phyloP scores from a whole-genome alignment of 2,113 vertebrate species.

The Lethenteron reissneri region DNA sequence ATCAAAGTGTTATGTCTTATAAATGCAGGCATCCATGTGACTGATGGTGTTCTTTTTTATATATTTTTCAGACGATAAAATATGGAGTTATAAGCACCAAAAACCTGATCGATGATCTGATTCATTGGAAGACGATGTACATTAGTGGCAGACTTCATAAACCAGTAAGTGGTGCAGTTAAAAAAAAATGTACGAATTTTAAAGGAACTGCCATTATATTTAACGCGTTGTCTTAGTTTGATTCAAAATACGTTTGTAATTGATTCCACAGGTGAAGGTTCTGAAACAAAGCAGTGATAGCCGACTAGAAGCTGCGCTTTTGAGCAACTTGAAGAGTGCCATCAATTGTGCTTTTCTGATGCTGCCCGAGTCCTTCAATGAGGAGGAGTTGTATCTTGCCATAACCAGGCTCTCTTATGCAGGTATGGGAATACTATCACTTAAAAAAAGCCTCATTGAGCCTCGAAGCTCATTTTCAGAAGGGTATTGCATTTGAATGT shows the following conservation, averaged over 20 bases:
- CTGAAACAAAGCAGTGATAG: conserved; percentile 1
- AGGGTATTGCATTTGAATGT: too few species aligned
- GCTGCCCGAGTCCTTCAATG: not conserved
- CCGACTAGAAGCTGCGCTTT: not conserved
- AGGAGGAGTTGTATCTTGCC: not conserved
- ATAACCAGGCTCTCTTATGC: not conserved
- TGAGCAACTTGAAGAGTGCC: not conserved
- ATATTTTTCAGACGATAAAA: not conserved
- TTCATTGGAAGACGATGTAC: conserved; percentile 2
- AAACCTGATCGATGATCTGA: not conserved
- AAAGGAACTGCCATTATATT: too few species aligned
- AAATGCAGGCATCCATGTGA: too few species aligned
- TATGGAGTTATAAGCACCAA: conserved; percentile 1
- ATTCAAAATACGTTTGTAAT: too few species aligned
- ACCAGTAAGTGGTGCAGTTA: not conserved
- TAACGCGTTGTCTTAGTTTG: too few species aligned
- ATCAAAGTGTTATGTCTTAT: too few species aligned
- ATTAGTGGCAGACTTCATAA: not conserved
- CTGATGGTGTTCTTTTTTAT: too few species aligned
- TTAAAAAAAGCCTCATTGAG: too few species aligned
- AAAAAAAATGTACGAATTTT: too few species aligned
- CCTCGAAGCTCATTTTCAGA: too few species aligned
- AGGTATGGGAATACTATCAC: not conserved
- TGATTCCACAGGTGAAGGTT: not conserved
- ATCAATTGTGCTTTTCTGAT: not conserved